A percentile compares a stretch with the other conserved stretches of the same genome.
phyloP scores from a whole-genome alignment of 1,140 invertebrate species.

The Matsumurasca onukii region DNA sequence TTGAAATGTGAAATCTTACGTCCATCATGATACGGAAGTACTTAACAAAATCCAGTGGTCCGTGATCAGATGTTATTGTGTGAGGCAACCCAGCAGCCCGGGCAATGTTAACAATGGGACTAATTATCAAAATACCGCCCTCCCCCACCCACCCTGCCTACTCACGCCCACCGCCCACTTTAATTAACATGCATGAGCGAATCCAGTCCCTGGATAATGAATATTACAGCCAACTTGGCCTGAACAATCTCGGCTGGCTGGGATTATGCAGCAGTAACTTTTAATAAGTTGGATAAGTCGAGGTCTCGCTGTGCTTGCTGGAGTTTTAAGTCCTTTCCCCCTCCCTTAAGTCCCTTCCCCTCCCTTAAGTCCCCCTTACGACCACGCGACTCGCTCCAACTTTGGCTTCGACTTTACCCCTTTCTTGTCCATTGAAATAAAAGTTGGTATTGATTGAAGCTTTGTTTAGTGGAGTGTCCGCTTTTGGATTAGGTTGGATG shows the following conservation, averaged over 20 bases:
- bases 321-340: too few species aligned
- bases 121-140: neutral
- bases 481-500: too few species aligned
- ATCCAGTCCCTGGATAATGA: neutral
- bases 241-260: neutral
- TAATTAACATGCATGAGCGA: conserved; percentile 14
- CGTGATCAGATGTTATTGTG: neutral
- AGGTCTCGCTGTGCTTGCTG: too few species aligned
- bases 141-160: neutral
- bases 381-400: neutral
- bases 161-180: neutral
- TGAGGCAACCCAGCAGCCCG: too few species aligned
- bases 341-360: neutral
- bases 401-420: neutral
- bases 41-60: neutral
- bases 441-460: too few species aligned
- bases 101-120: too few species aligned
- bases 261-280: conserved; percentile 23
- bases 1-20: too few species aligned
- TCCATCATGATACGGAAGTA: neutral
- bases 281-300: neutral
- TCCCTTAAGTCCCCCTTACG: neutral
- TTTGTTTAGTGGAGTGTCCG: too few species aligned
- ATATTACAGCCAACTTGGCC: neutral
- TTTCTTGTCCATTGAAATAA: too few species aligned